A percentile compares a stretch with the other conserved stretches of the same genome.
Evolutionary conservation across 2,888 invertebrate genomes (phyloP).

Genomic region (Trissolcus japonicus): DNA sequence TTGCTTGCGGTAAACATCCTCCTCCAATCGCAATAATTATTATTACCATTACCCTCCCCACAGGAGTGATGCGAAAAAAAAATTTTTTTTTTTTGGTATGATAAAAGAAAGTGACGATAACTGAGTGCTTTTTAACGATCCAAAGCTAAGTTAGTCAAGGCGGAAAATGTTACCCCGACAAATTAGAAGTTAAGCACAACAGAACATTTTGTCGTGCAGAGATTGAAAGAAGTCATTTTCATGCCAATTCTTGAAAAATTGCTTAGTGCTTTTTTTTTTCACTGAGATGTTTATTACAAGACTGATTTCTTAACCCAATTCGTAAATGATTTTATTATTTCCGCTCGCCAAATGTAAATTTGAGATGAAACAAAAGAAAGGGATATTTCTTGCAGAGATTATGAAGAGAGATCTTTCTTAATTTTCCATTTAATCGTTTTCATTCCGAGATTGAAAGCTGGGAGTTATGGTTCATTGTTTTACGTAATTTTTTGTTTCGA

Average conservation of each 20-base stretch:
- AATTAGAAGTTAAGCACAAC: constrained; percentile 3
- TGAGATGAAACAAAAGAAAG: too few species aligned
- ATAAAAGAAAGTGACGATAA: constrained; percentile 20
- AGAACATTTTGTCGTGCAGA: constrained; percentile 4
- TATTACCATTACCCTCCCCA: background rate
- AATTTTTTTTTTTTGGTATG: constrained; percentile 8
- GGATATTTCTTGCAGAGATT: too few species aligned
- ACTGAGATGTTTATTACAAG: background rate
- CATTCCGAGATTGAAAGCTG: too few species aligned
- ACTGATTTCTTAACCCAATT: constrained; percentile 1
- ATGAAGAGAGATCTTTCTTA: too few species aligned
- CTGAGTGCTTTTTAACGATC: constrained; percentile 8
- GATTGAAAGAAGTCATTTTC: constrained; percentile 1
- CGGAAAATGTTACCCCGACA: background rate
- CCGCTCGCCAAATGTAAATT: too few species aligned
- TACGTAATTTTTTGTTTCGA: too few species aligned
- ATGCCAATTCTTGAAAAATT: constrained; percentile 4
- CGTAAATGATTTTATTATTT: too few species aligned
- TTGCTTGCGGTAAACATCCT: constrained; percentile 36
- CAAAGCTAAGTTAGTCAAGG: constrained; percentile 8
- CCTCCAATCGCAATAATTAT: constrained; percentile 24
- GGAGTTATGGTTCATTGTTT: too few species aligned
- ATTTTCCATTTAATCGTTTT: background rate
- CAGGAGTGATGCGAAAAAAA: background rate
- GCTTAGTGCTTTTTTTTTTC: background rate